Evolutionary conservation across 2,797 vertebrate genomes (phyloP).

Genomic region (Sebastes oblongus): DNA sequence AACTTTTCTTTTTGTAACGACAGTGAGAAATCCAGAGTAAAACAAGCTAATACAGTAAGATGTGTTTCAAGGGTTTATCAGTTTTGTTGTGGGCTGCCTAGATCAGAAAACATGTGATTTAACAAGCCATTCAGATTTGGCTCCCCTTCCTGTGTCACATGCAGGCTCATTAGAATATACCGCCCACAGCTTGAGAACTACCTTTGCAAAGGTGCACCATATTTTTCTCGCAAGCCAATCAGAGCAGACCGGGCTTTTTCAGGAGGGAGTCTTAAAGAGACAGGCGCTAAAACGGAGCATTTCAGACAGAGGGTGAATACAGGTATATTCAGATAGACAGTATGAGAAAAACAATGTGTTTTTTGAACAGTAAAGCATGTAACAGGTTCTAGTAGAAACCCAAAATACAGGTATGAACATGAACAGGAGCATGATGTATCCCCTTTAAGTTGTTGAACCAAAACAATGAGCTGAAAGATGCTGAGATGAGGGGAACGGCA

Average conservation of each 20-base stretch:
- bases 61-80: not conserved
- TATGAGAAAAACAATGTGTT: too few species aligned
- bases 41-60: not conserved
- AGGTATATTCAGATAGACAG: too few species aligned
- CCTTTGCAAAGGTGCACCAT: too few species aligned
- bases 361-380: too few species aligned
- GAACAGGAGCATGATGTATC: not conserved
- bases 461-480: not conserved
- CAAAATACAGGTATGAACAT: not conserved
- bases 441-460: not conserved
- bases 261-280: too few species aligned
- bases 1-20: not conserved
- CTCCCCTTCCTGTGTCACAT: not conserved
- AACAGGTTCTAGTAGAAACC: too few species aligned
- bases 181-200: too few species aligned
- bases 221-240: too few species aligned
- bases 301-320: too few species aligned
- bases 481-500: not conserved
- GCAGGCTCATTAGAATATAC: not conserved
- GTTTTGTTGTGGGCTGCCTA: not conserved
- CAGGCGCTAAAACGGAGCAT: too few species aligned
- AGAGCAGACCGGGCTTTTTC: too few species aligned
- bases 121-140: not conserved
- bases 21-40: not conserved
- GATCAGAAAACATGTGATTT: not conserved